Evolutionary conservation across 2,113 vertebrate genomes (phyloP).

Genomic region (Platycercus adscitus): DNA sequence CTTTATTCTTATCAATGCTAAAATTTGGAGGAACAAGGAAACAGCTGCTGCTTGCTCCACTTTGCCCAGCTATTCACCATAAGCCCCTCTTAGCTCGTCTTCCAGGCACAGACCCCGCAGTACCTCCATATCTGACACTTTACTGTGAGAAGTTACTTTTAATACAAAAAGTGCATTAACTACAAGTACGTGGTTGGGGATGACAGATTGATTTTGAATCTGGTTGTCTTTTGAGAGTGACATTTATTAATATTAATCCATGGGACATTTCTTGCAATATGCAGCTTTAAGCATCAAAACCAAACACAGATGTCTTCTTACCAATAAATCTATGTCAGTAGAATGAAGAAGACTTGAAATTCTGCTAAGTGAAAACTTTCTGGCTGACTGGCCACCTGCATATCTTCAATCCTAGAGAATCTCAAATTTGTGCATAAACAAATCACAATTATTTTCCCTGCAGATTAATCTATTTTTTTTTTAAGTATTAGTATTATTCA

Average conservation of each 20-base stretch:
- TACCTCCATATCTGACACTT: not conserved
- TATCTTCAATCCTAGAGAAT: not conserved
- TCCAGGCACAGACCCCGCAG: not conserved
- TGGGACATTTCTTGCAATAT: not conserved
- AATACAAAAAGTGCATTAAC: not conserved
- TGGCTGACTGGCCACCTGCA: not conserved
- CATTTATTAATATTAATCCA: conserved; percentile 6
- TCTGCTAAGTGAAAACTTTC: not conserved
- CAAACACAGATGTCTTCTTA: not conserved
- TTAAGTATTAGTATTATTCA: not conserved
- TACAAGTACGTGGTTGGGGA: not conserved
- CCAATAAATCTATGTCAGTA: not conserved
- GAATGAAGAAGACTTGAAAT: not conserved
- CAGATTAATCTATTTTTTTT: not conserved
- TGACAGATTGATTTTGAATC: conserved; percentile 19
- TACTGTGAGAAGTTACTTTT: not conserved
- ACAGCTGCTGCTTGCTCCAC: not conserved
- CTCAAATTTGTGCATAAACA: not conserved
- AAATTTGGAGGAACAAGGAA: not conserved
- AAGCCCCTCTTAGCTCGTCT: not conserved
- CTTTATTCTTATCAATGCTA: not conserved
- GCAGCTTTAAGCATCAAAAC: not conserved
- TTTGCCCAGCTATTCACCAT: not conserved
- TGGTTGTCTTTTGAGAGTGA: not conserved
- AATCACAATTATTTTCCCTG: not conserved